Conservation (phyloP, 2,113 vertebrate species). For the Laticauda colubrina region DNA sequence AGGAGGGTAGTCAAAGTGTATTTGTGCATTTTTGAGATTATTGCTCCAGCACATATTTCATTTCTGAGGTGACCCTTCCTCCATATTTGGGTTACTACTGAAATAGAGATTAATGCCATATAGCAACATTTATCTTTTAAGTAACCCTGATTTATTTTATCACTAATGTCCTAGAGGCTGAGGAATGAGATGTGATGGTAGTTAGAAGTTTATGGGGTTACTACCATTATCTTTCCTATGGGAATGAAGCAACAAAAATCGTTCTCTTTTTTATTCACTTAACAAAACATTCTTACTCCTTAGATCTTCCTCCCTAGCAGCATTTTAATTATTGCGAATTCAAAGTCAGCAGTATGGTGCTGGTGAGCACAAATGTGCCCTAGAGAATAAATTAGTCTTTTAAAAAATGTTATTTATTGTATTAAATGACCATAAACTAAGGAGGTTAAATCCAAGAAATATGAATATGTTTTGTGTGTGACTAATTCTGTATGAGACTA, state of each 20-base stretch:
- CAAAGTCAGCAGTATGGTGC: not conserved
- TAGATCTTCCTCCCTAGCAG: not conserved
- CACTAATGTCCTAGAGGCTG: not conserved
- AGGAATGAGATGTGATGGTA: not conserved
- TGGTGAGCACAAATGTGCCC: not conserved
- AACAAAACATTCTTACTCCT: slow-evolving; percentile 15
- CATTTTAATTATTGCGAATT: not conserved
- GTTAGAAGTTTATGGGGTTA: not conserved
- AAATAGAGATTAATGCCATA: not conserved
- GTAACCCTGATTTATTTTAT: not conserved
- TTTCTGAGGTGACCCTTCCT: slow-evolving; percentile 8
- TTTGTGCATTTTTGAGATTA: not conserved
- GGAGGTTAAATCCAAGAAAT: not conserved
- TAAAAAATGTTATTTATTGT: not conserved
- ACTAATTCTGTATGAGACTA: not conserved
- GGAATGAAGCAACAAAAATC: not conserved
- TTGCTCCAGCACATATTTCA: slow-evolving; percentile 6
- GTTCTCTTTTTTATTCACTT: not conserved
- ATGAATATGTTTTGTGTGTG: not conserved
- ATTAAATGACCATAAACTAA: not conserved
- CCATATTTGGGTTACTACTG: slow-evolving; percentile 28
- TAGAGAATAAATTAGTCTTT: not conserved
- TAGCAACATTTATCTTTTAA: not conserved
- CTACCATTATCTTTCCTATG: not conserved
- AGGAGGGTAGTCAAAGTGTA: not conserved